Conservation (phyloP, 2,888 invertebrate genomes). For the Muscina levida region DNA sequence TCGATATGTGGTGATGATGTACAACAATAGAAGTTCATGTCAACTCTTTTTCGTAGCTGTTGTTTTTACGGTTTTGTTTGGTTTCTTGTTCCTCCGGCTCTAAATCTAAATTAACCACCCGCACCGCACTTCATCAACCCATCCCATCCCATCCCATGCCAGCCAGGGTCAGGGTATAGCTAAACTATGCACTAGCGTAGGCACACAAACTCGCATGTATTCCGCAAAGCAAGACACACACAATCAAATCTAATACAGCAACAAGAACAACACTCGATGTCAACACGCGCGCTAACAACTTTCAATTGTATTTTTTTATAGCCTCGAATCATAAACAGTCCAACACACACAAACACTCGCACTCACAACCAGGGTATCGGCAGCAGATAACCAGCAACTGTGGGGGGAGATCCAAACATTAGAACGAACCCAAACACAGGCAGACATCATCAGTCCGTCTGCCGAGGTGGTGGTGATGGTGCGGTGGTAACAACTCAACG, state of each 20-base stretch:
- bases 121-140: conserved; percentile 58
- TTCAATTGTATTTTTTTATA: conserved; percentile 53
- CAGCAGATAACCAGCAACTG: conserved; percentile 31
- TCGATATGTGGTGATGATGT: conserved; percentile 42
- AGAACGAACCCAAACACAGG: conserved; percentile 49
- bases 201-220: neutral
- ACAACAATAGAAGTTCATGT: conserved; percentile 62
- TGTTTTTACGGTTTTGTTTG: conserved; percentile 30
- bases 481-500: conserved; percentile 19
- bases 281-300: conserved; percentile 57
- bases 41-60: conserved; percentile 57
- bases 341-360: conserved; percentile 20
- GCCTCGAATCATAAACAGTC: conserved; percentile 41
- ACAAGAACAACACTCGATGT: conserved; percentile 55
- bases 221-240: conserved; percentile 24
- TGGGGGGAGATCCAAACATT: conserved; percentile 40
- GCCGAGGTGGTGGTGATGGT: neutral
- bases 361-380: conserved; percentile 12
- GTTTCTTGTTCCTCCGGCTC: conserved; percentile 41
- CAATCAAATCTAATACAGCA: conserved; percentile 30
- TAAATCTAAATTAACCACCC: conserved; percentile 64
- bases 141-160: conserved; percentile 40
- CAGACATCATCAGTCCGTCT: neutral
- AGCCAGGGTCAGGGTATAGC: conserved; percentile 22
- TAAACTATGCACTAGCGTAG: conserved; percentile 37